Evolutionary conservation across 2,797 vertebrate genomes (phyloP), one percentile per base, ranked within the genome.

Genomic region (Chiropotes sagulatus): DNA sequence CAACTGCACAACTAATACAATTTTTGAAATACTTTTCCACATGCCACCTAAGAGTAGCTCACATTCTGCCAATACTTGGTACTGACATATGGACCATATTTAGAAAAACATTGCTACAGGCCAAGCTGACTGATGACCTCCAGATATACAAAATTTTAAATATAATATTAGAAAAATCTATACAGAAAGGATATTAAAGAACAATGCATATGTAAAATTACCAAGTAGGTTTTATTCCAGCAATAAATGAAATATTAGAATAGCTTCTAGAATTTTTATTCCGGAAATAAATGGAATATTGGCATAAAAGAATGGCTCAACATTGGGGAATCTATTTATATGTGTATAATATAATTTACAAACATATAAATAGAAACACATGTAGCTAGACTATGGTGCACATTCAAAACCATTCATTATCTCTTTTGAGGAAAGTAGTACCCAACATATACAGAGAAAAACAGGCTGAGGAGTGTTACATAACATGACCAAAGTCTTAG

Each of bases 171-270:
- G 81, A 13, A 95, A 92, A 94, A 85, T 50, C 61, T 33, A 88
- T 48, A 76, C 10, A 39, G 17, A 81, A 93, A 80, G 46, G 15
- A 22, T 92, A 86, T 88, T 78, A 86, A 97, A 89, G 58, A 94
- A 82, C 17, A 86, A 58, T 28, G 57, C 57, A 58, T 28, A 50
- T 82, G 80, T 57, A 46, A 82, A 17, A 73, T 58, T 19, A 57
- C 61, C n/a, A 80, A 76, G 5, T 4, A 58, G 61, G n/a, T 61
- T 87, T 95, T 52, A 76, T 36, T 88, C 26, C 28, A 93, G 46
- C 93, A 96, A 93, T 81, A 94, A 82, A 85, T 39, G 11, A 46
- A 86, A n/a, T 70, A 79, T n/a, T 22, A 3, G 33, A 89, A 89
- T 30, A 22, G 36, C 50, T 50, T 89, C 41, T 36, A 17, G 36